Conservation (phyloP, 2,888 invertebrate species). For the Arge pagana region DNA sequence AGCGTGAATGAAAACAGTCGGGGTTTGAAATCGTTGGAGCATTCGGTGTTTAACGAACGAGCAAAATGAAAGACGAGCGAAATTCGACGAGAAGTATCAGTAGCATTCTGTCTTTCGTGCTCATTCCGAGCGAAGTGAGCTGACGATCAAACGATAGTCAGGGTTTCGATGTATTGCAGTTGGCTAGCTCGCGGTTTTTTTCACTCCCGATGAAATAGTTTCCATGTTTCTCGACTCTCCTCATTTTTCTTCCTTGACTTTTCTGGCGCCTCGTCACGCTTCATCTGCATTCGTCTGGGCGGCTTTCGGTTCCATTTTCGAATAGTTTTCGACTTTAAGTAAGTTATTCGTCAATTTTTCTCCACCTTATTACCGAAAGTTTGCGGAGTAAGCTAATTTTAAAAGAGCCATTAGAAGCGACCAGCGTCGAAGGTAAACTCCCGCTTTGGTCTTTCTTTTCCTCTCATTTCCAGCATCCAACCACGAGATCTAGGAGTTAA, state of each 20-base stretch:
- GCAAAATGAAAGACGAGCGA: too few relatives aligned
- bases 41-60: too few relatives aligned
- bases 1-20: too few relatives aligned
- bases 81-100: too few relatives aligned
- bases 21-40: too few relatives aligned
- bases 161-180: too few relatives aligned
- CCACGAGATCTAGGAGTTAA: too few relatives aligned
- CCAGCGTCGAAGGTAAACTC: conserved; percentile 8
- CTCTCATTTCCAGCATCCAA: conserved; percentile 5
- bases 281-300: background rate
- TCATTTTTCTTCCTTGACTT: background rate
- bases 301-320: conserved; percentile 1
- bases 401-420: conserved; percentile 17
- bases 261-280: background rate
- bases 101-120: too few relatives aligned
- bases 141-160: too few relatives aligned
- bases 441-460: conserved; percentile 13
- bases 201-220: too few relatives aligned
- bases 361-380: conserved; percentile 18
- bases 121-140: too few relatives aligned
- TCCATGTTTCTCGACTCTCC: background rate
- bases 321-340: conserved; percentile 15
- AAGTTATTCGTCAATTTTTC: conserved; percentile 20
- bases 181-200: too few relatives aligned
- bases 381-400: conserved; percentile 18